Evolutionary conservation across 2,797 vertebrate genomes (phyloP), one percentile per base, ranked within the genome.

Genomic region (Eremophila alpestris): DNA sequence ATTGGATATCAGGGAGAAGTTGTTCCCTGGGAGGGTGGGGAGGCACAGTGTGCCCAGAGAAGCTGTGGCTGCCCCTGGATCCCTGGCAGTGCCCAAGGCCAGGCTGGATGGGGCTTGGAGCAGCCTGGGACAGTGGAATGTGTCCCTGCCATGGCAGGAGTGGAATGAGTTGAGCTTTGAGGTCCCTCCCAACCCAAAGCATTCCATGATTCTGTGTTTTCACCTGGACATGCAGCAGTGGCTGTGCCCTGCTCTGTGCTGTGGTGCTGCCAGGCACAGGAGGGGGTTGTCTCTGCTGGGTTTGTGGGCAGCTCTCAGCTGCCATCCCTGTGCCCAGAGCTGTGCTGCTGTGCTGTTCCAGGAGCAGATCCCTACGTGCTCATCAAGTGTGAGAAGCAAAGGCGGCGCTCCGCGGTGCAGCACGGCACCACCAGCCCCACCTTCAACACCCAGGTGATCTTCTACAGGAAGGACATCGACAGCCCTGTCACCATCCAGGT

Each of bases 401-500:
- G 95, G 2, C 64, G 98, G 10, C 95, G 59, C 54, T 99, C 99
- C 17, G 43, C 89, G 4, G 82, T 98, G 81, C 97, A 98, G 73
- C 97, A 92, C 2, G 89, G 98, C 93, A 98, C 98, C 0, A 94
- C 98, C 94, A 88, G 96, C 34, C 98, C 99, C 4, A 41, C 97
- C 90, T 99, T 99, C 91, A 83, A 97, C 77, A 98, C 96, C 14
- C 98, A 98, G 30, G 98, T 78, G 20, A 95, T 99, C 95, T 99
- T 99, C 98, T 99, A 99, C 97, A 98, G 98, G 94, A 99, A 97
- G 93, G 99, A 98, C 34, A 97, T 96, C 2, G 94, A 97, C 62
- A 98, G 98, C 54, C 99, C 99, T 43, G 89, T 99, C 93, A 97
- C 97, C n/a, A 95, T 99, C 83, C 98, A 99, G 99, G 99, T 99